Conservation (phyloP, 2,888 invertebrate species). For the Drosophila mayaguana region DNA sequence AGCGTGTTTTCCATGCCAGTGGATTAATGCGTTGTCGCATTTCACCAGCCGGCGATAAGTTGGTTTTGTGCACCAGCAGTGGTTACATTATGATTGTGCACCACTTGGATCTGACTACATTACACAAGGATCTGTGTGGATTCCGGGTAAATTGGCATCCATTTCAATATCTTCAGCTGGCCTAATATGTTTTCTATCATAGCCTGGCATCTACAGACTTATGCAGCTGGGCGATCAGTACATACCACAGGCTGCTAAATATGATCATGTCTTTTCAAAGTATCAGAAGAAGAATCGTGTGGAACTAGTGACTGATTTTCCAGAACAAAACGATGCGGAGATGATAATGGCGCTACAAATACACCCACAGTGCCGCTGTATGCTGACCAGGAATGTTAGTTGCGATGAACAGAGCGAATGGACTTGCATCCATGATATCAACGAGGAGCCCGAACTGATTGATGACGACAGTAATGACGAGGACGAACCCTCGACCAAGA, state of each 20-base stretch:
- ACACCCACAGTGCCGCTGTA: conserved; percentile 89
- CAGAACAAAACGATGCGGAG: conserved; percentile 93
- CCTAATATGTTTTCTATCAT: conserved; percentile 63
- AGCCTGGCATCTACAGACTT: conserved; percentile 95
- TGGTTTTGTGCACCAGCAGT: conserved; percentile 95
- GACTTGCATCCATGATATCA: conserved; percentile 97
- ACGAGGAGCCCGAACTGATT: conserved; percentile 87
- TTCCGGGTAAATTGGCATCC: conserved; percentile 88
- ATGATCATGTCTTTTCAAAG: conserved; percentile 92
- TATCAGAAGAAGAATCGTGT: conserved; percentile 92
- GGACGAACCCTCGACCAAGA: conserved; percentile 57
- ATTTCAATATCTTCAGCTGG: neutral
- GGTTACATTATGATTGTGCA: conserved; percentile 96
- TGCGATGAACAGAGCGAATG: conserved; percentile 95
- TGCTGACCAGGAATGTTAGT: conserved; percentile 94
- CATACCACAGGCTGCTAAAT: conserved; percentile 92
- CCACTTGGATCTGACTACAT: conserved; percentile 92
- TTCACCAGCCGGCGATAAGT: conserved; percentile 93
- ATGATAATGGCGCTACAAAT: conserved; percentile 93
- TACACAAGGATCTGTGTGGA: conserved; percentile 92
- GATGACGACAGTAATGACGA: conserved; percentile 73
- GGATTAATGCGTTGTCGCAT: conserved; percentile 90
- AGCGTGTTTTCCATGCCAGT: conserved; percentile 94
- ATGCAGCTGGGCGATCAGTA: conserved; percentile 95
- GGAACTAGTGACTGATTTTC: conserved; percentile 96